Conservation (phyloP, 2,797 vertebrate genomes). For the Thaleichthys pacificus region DNA sequence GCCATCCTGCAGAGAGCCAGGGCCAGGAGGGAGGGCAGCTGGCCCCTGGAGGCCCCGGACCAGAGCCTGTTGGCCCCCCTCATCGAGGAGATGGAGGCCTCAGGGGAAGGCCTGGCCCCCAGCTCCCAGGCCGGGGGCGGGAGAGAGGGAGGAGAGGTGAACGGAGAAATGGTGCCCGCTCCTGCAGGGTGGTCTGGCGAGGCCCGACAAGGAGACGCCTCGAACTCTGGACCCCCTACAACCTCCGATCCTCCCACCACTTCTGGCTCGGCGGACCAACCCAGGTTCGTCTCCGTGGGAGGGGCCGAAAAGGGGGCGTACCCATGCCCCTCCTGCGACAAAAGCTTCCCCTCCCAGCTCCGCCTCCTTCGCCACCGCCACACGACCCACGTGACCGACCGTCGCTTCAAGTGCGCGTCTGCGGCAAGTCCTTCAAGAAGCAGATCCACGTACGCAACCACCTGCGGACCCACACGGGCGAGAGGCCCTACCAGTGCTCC, state of each 20-base stretch:
- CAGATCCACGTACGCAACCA: conserved; percentile 87
- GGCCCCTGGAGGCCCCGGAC: conserved; percentile 15
- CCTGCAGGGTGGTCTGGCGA: conserved; percentile 17
- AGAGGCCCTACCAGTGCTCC: conserved; percentile 86
- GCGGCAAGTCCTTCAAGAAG: conserved; percentile 88
- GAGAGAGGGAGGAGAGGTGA: conserved; percentile 26
- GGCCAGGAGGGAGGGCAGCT: conserved; percentile 59
- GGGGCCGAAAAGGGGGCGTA: conserved; percentile 46
- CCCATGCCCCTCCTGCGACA: conserved; percentile 78
- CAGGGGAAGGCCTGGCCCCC: conserved; percentile 28
- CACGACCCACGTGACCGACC: conserved; percentile 75
- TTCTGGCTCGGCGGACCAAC: not conserved
- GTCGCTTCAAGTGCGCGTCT: conserved; percentile 84
- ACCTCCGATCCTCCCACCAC: not conserved
- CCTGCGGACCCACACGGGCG: conserved; percentile 87
- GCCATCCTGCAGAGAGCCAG: conserved; percentile 72
- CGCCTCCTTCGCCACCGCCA: conserved; percentile 81
- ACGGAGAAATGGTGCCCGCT: conserved; percentile 29
- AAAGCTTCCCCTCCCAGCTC: conserved; percentile 78
- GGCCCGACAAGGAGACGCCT: conserved; percentile 7
- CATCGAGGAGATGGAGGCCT: conserved; percentile 54
- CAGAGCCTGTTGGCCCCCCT: conserved; percentile 47
- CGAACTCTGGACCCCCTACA: not conserved
- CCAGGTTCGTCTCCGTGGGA: not conserved
- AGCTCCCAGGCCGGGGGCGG: conserved; percentile 29